Evolutionary conservation across 2,888 invertebrate genomes (phyloP).

Genomic region (Rotaria socialis): DNA sequence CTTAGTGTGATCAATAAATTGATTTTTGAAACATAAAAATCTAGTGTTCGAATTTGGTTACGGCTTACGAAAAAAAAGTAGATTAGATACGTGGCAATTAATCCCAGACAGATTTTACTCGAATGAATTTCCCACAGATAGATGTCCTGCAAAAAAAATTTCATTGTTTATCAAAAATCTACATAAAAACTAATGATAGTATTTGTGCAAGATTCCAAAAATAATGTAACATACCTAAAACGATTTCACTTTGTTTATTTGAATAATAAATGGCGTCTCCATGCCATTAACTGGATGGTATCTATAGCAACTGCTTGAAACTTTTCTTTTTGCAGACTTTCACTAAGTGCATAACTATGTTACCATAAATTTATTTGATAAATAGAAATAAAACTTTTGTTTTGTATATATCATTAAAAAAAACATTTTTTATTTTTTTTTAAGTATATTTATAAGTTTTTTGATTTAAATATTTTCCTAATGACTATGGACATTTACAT

Average conservation of each 20-base stretch:
- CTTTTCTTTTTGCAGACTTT: background rate
- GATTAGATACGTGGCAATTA: too few relatives aligned
- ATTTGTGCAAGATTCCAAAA: background rate
- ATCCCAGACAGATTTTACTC: too few relatives aligned
- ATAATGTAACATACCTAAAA: background rate
- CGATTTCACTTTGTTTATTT: background rate
- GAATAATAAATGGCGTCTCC: background rate
- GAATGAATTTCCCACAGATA: background rate
- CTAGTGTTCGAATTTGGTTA: too few relatives aligned
- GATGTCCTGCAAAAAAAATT: background rate
- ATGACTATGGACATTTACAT: constrained; percentile 23
- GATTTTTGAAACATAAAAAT: too few relatives aligned
- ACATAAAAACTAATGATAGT: too few relatives aligned
- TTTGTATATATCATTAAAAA: background rate
- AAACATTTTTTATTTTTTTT: background rate
- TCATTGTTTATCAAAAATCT: background rate
- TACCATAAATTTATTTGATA: background rate
- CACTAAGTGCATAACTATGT: background rate
- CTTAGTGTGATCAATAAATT: too few relatives aligned
- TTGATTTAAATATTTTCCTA: background rate
- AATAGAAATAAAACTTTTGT: background rate
- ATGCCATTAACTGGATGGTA: background rate
- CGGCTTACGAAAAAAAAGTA: too few relatives aligned
- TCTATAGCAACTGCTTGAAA: background rate
- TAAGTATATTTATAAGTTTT: background rate